Evolutionary conservation across 2,888 invertebrate species (phyloP).

Genomic region (Metalampra italica): DNA sequence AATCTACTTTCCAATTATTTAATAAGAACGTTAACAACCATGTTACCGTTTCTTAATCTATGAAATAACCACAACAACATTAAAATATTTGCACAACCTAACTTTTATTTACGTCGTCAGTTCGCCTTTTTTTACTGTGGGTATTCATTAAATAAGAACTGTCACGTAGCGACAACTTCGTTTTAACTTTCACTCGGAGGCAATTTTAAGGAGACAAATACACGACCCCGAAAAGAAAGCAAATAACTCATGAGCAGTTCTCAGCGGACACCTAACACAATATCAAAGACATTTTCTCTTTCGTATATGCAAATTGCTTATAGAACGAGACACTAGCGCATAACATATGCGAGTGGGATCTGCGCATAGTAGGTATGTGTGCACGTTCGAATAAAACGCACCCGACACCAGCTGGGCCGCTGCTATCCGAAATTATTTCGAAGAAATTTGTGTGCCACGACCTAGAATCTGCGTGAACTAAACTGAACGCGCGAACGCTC

Average conservation of each 20-base stretch:
- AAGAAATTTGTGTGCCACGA: constrained; percentile 47
- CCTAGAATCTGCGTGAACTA: constrained; percentile 52
- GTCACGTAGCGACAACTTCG: constrained; percentile 44
- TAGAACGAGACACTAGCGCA: constrained; percentile 9
- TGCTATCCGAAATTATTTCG: constrained; percentile 31
- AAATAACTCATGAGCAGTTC: constrained; percentile 54
- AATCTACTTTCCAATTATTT: neutral
- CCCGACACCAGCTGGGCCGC: constrained; percentile 20
- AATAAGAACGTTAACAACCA: too few relatives aligned
- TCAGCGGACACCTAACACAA: constrained; percentile 26
- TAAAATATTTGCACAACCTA: neutral
- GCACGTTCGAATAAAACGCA: constrained; percentile 18
- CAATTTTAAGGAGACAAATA: constrained; percentile 52
- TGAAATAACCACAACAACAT: too few relatives aligned
- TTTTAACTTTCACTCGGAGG: constrained; percentile 60
- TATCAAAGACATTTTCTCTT: constrained; percentile 54
- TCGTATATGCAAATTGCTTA: constrained; percentile 41
- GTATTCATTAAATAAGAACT: constrained; percentile 28
- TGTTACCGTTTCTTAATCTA: too few relatives aligned
- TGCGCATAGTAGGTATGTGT: too few relatives aligned
- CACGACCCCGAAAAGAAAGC: constrained; percentile 58
- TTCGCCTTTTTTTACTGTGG: constrained; percentile 1
- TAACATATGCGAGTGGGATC: too few relatives aligned
- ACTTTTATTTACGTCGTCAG: neutral
- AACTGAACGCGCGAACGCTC: constrained; percentile 56